Evolutionary conservation across 2,888 invertebrate species (phyloP), one percentile per base, ranked within the genome.

Genomic region (Drosophila histrio): DNA sequence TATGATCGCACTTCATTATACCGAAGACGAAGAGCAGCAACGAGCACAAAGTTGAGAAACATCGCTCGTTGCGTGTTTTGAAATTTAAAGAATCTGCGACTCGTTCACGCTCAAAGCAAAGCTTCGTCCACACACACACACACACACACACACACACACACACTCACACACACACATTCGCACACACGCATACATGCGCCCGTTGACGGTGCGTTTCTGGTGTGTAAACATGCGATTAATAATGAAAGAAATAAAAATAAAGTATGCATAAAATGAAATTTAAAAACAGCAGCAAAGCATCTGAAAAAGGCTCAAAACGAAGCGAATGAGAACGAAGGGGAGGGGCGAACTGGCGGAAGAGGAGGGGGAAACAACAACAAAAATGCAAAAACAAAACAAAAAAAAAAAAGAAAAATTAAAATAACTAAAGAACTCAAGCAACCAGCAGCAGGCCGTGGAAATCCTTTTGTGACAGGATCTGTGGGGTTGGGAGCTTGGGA

Each of bases 211-310:
- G 74, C 75, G 61, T 61, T 77, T 77, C 67, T 80, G 84, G 67
- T 83, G 78, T 81, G 74, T 72, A 80, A 85, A 85, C 85, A 80
- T 68, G 79, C 79, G 86, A 85, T 87, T 80, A 85, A 82, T 85
- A 82, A 87, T 85, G 73, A 85, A 87, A 69, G 69, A 77, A 82
- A 82, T 73, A 83, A 69, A 79, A 85, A 87, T 75, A 84, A 82
- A 75, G 79, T 84, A 81, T 84, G 70, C 69, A 75, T 63, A 74
- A 83, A 86, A 86, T 87, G 43, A 61, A 80, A 77, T 84, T 84
- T 68, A 77, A 63, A 70, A 66, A 70, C 60, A 74, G 54, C 59
- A 71, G 57, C 59, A 67, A 70, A 59, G 49, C 46, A 36, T 54
- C 52, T 52, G 64, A 59, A 52, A 75, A 75, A 62, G 63, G 76